Evolutionary conservation across 2,888 invertebrate species (phyloP).

Genomic region (Pelosia muscerda): DNA sequence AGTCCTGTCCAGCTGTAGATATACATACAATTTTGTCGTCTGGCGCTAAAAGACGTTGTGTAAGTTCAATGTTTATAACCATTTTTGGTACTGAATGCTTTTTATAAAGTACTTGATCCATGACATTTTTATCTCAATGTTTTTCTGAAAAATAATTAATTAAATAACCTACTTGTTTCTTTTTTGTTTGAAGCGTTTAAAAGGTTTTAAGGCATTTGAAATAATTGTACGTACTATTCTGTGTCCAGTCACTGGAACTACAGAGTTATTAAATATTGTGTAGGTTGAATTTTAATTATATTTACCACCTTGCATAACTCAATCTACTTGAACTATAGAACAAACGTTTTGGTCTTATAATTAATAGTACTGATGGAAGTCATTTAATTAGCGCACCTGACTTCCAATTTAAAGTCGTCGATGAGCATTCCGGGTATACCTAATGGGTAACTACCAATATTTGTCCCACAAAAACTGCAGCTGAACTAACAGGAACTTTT

Average conservation of each 20-base stretch:
- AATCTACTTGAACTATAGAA: not conserved
- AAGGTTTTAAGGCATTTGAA: not conserved
- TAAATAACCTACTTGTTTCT: not conserved
- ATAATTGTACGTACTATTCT: not conserved
- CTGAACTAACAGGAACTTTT: too few relatives aligned
- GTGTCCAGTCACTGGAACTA: not conserved
- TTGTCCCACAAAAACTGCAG: too few relatives aligned
- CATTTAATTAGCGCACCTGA: too few relatives aligned
- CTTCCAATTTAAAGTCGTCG: too few relatives aligned
- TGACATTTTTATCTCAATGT: not conserved
- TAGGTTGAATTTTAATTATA: not conserved
- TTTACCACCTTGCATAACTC: not conserved
- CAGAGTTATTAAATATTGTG: not conserved
- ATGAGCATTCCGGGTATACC: too few relatives aligned
- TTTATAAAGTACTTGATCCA: not conserved
- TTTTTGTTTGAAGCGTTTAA: not conserved
- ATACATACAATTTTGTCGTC: conserved; percentile 59
- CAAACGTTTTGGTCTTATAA: not conserved
- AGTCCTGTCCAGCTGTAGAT: conserved; percentile 56
- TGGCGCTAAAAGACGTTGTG: conserved; percentile 70
- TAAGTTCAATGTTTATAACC: conserved; percentile 41
- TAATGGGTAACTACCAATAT: too few relatives aligned
- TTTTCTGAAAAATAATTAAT: not conserved
- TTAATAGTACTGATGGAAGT: not conserved
- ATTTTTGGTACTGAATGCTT: not conserved